Base-by-base conservation (phyloP, 2,888 invertebrate species). In the Rhagonycha lutea region DNA sequence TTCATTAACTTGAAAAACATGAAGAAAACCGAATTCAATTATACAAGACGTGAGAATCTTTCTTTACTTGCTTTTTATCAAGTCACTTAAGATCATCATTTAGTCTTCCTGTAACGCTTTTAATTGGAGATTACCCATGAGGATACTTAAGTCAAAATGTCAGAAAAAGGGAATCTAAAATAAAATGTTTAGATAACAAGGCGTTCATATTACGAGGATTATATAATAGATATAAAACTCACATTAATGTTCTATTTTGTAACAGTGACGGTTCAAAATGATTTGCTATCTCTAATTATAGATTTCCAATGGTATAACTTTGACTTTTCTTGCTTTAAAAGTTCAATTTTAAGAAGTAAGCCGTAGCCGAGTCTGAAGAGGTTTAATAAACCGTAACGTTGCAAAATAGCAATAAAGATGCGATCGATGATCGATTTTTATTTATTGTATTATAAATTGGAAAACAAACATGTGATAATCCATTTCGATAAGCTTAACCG, bases 391-490 rank as follows among this genome's bases (percentile, higher is more conserved):
- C 47, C 47, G 47, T 47, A 47, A 47, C 47, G 47, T 47, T 47
- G 47, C 47, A 47, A 7, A 47, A 47, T n/a, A 47, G 47, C 47
- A 47, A 47, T 47, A 47, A 47, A 47, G 47, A 47, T 47, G n/a
- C n/a, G 2, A 47, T 47, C 47, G 47, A 47, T 47, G 2, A 47
- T 47, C 47, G 47, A 47, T 47, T 47, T 47, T 47, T 47, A n/a
- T 47, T 47, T 47, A 47, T 47, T 47, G 47, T 47, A 47, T 47
- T 47, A 47, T 47, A 47, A 47, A 47, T 47, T 47, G 32, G 14
- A 61, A 24, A 24, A 70, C 24, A 60, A 70, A 61, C 47, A 23
- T 24, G 70, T 10, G 61, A 70, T 70, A 61, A 70, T 70, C 69
- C 24, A 61, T 70, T 61, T 24, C 18, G 61, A 70, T 70, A 23